These are phyloP conservation scores for Sarcophilus harrisii DNA, from an alignment of 2,797 vertebrate genomes.

Conservation along the genomic window DNA sequence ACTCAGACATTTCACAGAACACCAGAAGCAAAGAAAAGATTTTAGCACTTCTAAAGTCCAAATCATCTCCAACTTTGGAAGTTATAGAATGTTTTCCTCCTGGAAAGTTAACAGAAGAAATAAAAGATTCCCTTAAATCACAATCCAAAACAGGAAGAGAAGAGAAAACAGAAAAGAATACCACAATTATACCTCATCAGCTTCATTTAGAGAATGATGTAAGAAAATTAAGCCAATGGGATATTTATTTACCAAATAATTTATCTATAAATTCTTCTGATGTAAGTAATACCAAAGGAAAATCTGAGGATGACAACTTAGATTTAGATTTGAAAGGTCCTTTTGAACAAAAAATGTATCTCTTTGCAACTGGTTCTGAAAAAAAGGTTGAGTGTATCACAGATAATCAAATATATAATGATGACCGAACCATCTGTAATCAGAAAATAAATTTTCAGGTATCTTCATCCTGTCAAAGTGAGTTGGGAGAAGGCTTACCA, in stretches of 20 bases:
- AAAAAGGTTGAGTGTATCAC: slow-evolving; percentile 8
- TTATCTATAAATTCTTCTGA: slow-evolving; percentile 28
- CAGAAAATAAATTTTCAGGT: slow-evolving; percentile 42
- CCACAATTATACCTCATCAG: neutral
- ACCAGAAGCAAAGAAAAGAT: slow-evolving; percentile 87
- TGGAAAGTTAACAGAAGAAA: neutral
- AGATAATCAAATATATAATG: neutral
- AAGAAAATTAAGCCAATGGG: slow-evolving; percentile 71
- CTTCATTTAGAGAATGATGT: neutral
- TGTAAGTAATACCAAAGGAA: slow-evolving; percentile 25
- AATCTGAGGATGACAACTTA: neutral
- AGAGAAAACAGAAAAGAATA: neutral
- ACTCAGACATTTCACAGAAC: slow-evolving; percentile 62
- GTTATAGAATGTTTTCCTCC: neutral
- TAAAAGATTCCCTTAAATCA: neutral
- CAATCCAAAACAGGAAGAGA: slow-evolving; percentile 6
- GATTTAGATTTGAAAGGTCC: slow-evolving; percentile 56
- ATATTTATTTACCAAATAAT: slow-evolving; percentile 63
- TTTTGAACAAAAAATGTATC: slow-evolving; percentile 29
- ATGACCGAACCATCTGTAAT: neutral
- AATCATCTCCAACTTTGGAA: slow-evolving; percentile 49
- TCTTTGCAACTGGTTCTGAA: slow-evolving; percentile 41
- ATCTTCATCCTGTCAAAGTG: slow-evolving; percentile 35
- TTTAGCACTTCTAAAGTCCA: slow-evolving; percentile 84
- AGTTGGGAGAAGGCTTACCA: neutral